Base-by-base conservation (phyloP, 2,113 vertebrate genomes). In the Periophthalmus modestus region DNA sequence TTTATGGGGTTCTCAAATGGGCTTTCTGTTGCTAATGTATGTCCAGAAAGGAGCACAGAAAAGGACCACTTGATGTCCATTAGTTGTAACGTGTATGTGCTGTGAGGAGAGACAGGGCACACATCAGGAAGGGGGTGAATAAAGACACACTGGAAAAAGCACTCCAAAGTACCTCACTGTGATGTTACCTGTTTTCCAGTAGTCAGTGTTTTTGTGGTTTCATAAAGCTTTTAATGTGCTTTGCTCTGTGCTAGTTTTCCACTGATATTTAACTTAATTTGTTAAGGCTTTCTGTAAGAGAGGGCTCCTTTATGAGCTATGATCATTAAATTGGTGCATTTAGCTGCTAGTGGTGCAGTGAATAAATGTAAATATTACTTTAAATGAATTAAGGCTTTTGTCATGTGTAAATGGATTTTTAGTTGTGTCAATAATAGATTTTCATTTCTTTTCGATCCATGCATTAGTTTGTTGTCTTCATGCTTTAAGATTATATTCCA, bases 31-130 rank as follows among this genome's bases (percentile, higher is more conserved):
- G 85, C 87, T 90, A 87, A 90, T 91, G 86, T 87, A 82, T 88
- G 86, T 89, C 87, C 75, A 73, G 70, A 81, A 65, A 88, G 79
- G 82, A 82, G 74, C 67, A 52, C 75, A 79, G 75, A 87, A 83
- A 90, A 80, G 70, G 89, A 90, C 85, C 87, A 94, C 92, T 93
- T 92, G 90, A 93, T 93, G 89, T 93, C 92, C 92, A 93, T 94
- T 93, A 93, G 89, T 86, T 88, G 79, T 91, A 90, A 92, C 86
- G 90, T 87, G 88, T 86, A 88, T 85, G 85, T 79, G 84, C 84
- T 83, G 78, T 72, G 85, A 85, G 86, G 78, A 84, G 81, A 70
- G 76, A 74, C 28, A 62, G 59, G 68, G 78, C 72, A 76, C 74
- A 81, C 84, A 81, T 86, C 73, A 76, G 77, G 28, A 62, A 62